Conservation (phyloP, 1,140 invertebrate genomes). For the Venustaconcha ellipsiformis region DNA sequence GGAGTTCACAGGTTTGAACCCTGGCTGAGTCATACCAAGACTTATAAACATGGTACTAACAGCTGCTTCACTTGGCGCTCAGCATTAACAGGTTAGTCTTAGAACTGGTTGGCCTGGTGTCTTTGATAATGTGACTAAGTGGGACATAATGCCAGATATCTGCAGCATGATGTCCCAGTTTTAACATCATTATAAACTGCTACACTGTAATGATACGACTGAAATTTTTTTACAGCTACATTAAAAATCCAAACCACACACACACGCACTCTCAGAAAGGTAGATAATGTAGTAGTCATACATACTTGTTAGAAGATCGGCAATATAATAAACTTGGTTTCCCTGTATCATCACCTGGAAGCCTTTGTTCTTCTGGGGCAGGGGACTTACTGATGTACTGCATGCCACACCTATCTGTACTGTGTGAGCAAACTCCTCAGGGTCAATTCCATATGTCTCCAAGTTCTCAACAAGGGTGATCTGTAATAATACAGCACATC, state of each 20-base stretch:
- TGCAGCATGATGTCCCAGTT: neutral
- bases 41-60: too few species aligned
- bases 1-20: too few species aligned
- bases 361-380: slow-evolving; percentile 78
- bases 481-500: slow-evolving; percentile 66
- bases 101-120: too few species aligned
- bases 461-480: slow-evolving; percentile 90
- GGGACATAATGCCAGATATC: neutral
- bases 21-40: too few species aligned
- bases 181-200: neutral
- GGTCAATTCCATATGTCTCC: slow-evolving; percentile 85
- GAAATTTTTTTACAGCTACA: neutral
- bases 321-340: slow-evolving; percentile 86
- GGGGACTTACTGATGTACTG: slow-evolving; percentile 83
- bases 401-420: slow-evolving; percentile 90
- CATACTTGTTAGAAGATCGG: slow-evolving; percentile 78
- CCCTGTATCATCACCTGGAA: slow-evolving; percentile 90
- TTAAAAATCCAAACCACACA: neutral
- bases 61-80: too few species aligned
- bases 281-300: neutral
- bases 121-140: too few species aligned
- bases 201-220: neutral
- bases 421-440: slow-evolving; percentile 82
- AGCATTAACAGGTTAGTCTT: too few species aligned
- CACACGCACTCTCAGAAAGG: neutral